Evolutionary conservation across 92 coral and sea anemone genomes (phyloP).

Genomic region (Phymanthus crucifer): DNA sequence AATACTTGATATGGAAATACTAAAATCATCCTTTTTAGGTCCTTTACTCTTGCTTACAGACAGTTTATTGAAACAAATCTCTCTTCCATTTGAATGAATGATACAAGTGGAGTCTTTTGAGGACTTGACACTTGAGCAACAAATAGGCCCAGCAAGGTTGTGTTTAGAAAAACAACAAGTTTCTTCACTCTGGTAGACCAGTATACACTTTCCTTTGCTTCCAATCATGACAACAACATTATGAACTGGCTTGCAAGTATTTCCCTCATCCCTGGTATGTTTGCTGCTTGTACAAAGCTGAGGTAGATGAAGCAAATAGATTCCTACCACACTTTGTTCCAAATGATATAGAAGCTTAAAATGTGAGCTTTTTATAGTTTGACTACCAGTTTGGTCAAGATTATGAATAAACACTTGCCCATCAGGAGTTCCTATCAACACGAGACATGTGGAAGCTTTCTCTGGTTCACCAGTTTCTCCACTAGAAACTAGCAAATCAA

Average conservation of each 20-base stretch:
- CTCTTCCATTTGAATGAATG: constrained; percentile 19
- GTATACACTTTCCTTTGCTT: constrained; percentile 16
- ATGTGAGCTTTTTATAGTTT: background rate
- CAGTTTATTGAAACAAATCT: constrained; percentile 4
- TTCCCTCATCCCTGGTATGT: background rate
- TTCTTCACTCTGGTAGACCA: background rate
- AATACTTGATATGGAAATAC: background rate
- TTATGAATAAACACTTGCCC: constrained; percentile 1
- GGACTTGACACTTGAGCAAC: constrained; percentile 3
- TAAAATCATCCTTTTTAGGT: background rate
- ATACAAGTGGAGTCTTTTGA: background rate
- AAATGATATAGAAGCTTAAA: constrained; percentile 20
- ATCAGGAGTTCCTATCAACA: constrained; percentile 21
- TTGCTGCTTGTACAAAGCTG: background rate
- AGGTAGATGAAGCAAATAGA: constrained; percentile 2
- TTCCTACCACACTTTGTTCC: constrained; percentile 2
- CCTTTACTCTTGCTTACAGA: background rate
- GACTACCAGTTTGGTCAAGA: background rate
- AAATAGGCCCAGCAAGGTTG: constrained; percentile 18
- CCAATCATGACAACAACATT: constrained; percentile 3
- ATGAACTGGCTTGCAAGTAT: background rate
- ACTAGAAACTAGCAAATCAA: background rate
- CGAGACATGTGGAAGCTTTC: background rate
- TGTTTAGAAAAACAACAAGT: background rate
- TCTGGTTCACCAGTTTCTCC: background rate